phyloP scores from a whole-genome alignment of 2,113 vertebrate species.

The Gobius niger region DNA sequence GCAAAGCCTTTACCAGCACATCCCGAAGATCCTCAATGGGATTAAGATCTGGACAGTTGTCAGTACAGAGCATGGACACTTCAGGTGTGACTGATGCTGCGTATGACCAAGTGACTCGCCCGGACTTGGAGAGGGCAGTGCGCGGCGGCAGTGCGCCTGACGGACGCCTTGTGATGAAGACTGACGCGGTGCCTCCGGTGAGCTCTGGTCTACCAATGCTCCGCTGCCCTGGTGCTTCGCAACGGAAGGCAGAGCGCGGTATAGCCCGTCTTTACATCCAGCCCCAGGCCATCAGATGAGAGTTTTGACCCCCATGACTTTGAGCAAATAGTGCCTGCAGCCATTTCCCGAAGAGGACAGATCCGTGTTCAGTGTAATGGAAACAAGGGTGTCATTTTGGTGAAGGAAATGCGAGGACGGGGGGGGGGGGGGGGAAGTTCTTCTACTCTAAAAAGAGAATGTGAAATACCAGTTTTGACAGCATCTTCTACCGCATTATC shows the following conservation, averaged over 20 bases:
- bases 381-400: not conserved
- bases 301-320: constrained; percentile 49
- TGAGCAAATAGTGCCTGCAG: constrained; percentile 40
- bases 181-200: constrained; percentile 7
- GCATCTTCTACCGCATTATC: too few species aligned
- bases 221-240: not conserved
- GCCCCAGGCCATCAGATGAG: constrained; percentile 32
- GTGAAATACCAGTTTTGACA: too few species aligned
- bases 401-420: too few species aligned
- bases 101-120: constrained; percentile 6
- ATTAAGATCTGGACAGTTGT: not conserved
- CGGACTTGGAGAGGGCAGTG: not conserved
- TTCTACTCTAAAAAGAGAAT: too few species aligned
- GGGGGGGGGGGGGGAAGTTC: too few species aligned
- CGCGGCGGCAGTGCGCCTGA: not conserved
- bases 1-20: too few species aligned
- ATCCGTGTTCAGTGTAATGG: constrained; percentile 9
- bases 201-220: not conserved
- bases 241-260: constrained; percentile 7
- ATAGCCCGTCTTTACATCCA: constrained; percentile 26
- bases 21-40: too few species aligned
- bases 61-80: not conserved
- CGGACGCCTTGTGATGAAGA: constrained; percentile 24
- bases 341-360: constrained; percentile 6
- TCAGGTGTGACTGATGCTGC: constrained; percentile 10